Conservation (phyloP, 1,140 invertebrate species). For the Drosophila navojoa region DNA sequence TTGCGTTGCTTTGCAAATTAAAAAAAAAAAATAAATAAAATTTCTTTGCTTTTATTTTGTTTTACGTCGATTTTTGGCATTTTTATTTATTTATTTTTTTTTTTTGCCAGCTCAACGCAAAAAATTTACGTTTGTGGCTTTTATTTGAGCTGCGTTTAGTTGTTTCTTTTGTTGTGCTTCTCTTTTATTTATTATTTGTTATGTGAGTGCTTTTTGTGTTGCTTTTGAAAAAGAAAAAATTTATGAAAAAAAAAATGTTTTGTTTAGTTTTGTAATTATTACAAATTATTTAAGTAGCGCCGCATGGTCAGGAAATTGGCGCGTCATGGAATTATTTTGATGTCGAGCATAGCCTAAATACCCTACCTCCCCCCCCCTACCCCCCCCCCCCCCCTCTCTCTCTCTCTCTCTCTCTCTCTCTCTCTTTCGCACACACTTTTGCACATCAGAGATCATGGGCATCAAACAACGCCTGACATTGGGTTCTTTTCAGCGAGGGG, state of each 20-base stretch:
- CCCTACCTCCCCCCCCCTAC: not conserved
- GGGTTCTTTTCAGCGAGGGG: slow-evolving; percentile 6
- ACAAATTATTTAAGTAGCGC: slow-evolving; percentile 26
- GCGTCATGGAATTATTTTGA: slow-evolving; percentile 32
- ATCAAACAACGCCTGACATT: slow-evolving; percentile 29
- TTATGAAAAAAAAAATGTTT: slow-evolving; percentile 18
- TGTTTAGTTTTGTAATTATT: slow-evolving; percentile 52
- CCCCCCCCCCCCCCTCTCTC: not conserved
- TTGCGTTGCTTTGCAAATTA: not conserved
- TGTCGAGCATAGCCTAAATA: not conserved
- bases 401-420: not conserved
- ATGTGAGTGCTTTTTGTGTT: slow-evolving; percentile 13
- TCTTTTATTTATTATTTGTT: slow-evolving; percentile 15
- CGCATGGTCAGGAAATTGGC: slow-evolving; percentile 29
- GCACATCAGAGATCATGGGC: slow-evolving; percentile 33
- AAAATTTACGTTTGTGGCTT: slow-evolving; percentile 57
- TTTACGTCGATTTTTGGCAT: slow-evolving; percentile 9
- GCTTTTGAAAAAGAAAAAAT: not conserved
- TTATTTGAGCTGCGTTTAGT: slow-evolving; percentile 52
- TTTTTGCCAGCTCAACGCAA: slow-evolving; percentile 48
- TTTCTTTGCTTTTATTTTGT: not conserved
- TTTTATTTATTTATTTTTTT: slow-evolving; percentile 19
- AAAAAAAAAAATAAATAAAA: not conserved
- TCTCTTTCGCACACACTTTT: not conserved
- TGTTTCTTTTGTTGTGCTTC: not conserved